A percentile compares a stretch with the other conserved stretches of the same genome.
phyloP scores from a whole-genome alignment of 64 coral and sea anemone species.

The Porites lutea region DNA sequence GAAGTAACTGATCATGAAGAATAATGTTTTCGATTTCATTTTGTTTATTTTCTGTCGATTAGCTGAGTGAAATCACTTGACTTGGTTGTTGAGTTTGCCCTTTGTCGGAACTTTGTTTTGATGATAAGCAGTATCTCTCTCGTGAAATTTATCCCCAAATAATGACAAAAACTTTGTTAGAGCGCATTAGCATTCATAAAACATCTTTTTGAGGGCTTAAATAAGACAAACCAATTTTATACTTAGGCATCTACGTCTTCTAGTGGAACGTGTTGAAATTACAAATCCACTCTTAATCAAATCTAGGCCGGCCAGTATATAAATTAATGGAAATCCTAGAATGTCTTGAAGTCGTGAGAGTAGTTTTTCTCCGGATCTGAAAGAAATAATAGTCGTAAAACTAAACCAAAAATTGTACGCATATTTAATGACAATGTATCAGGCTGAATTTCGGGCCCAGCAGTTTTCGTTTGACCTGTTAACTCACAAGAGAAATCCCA shows the following conservation, averaged over 20 bases:
- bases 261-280: background rate
- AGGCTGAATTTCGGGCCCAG: background rate
- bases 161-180: too few relatives aligned
- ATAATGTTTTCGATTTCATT: background rate
- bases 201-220: too few relatives aligned
- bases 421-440: background rate
- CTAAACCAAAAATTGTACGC: background rate
- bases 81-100: constrained; percentile 15
- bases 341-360: constrained; percentile 7
- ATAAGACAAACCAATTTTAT: too few relatives aligned
- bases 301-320: background rate
- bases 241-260: too few relatives aligned
- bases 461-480: background rate
- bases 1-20: background rate
- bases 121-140: background rate
- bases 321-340: background rate
- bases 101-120: background rate
- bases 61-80: constrained; percentile 16
- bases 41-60: background rate
- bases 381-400: background rate
- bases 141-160: too few relatives aligned
- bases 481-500: background rate
- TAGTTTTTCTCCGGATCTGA: background rate
- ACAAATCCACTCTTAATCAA: background rate
- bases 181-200: too few relatives aligned